These are phyloP conservation scores for Poeciliopsis presidionis DNA, from an alignment of 2,797 vertebrate species.

Conservation along the genomic window DNA sequence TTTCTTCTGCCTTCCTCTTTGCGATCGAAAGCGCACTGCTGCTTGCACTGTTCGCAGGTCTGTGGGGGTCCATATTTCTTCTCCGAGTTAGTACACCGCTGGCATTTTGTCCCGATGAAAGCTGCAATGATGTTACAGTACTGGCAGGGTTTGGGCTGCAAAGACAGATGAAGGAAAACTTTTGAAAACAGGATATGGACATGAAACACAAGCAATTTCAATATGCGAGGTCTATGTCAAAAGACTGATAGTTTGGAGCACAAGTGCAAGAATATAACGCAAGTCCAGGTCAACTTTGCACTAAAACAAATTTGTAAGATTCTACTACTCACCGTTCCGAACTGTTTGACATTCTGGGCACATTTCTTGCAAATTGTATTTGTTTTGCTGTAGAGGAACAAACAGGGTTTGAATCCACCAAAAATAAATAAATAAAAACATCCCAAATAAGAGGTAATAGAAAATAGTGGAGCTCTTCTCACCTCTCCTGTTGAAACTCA, in stretches of 20 bases:
- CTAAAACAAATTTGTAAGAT: conserved; percentile 2
- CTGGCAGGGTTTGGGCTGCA: conserved; percentile 97
- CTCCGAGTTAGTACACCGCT: conserved; percentile 98
- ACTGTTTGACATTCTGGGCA: conserved; percentile 98
- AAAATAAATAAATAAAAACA: neutral
- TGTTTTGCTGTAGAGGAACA: conserved; percentile 87
- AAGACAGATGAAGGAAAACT: conserved; percentile 10
- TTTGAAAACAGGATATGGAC: neutral
- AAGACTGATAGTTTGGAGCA: neutral
- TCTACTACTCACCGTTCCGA: conserved; percentile 91
- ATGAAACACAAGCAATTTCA: neutral
- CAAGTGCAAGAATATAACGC: neutral
- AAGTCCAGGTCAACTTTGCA: neutral
- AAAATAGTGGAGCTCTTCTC: conserved; percentile 32
- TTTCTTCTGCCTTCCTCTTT: conserved; percentile 97
- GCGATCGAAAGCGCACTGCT: conserved; percentile 97
- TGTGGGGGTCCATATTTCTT: conserved; percentile 98
- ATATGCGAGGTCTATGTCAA: neutral
- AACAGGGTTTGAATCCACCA: neutral
- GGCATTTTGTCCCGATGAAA: conserved; percentile 98
- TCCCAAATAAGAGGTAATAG: neutral
- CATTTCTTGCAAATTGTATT: conserved; percentile 99
- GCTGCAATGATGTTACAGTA: conserved; percentile 99
- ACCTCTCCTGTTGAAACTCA: conserved; percentile 99
- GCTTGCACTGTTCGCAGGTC: conserved; percentile 98